Conservation (phyloP, 2,113 vertebrate genomes). For the Ranitomeya imitator region DNA sequence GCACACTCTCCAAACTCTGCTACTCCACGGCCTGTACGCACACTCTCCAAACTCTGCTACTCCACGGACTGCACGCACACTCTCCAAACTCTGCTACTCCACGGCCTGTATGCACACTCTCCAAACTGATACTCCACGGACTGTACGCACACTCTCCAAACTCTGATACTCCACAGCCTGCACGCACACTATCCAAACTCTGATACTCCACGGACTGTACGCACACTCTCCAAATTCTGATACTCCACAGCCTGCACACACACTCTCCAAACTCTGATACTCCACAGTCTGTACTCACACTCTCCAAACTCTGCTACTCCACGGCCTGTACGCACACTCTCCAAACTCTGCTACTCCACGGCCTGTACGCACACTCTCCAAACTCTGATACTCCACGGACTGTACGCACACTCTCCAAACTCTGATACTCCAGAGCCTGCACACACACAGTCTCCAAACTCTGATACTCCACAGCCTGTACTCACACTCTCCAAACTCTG, state of each 20-base stretch:
- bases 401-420: not conserved
- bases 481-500: not conserved
- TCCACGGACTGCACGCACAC: not conserved
- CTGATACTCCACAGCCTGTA: not conserved
- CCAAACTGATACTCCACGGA: not conserved
- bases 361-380: not conserved
- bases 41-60: not conserved
- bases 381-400: not conserved
- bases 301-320: not conserved
- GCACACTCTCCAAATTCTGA: not conserved
- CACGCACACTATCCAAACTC: not conserved
- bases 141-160: not conserved
- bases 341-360: no score
- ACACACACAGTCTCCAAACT: no score
- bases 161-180: not conserved
- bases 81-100: not conserved
- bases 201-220: not conserved
- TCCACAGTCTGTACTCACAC: not conserved
- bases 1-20: not conserved
- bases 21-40: not conserved
- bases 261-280: no score
- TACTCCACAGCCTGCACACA: not conserved
- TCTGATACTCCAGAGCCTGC: not conserved
- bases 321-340: not conserved
- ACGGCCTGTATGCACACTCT: not conserved